A percentile compares a stretch with the other conserved stretches of the same genome.
Evolutionary conservation across 2,113 vertebrate genomes (phyloP).

Genomic region (Heterotis niloticus): DNA sequence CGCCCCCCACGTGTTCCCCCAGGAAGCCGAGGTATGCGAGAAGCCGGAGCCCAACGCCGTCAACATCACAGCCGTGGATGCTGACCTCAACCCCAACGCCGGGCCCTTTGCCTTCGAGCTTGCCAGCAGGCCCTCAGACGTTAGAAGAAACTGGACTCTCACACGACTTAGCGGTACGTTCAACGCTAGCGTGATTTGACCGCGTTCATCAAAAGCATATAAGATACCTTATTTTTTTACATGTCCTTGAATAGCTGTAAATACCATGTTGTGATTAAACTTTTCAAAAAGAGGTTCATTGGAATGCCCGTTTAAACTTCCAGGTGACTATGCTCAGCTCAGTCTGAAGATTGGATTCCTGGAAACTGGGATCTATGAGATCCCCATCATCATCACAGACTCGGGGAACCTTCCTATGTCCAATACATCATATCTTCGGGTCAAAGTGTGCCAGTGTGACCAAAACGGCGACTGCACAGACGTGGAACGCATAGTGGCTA

Average conservation of each 20-base stretch:
- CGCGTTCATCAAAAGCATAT: too few species aligned
- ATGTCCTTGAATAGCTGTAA: too few species aligned
- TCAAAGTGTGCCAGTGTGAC: conserved; percentile 96
- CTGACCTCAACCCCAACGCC: conserved; percentile 83
- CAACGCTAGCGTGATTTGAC: background rate
- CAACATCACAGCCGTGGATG: conserved; percentile 90
- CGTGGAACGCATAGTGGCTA: conserved; percentile 82
- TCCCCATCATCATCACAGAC: conserved; percentile 91
- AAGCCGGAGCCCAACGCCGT: conserved; percentile 81
- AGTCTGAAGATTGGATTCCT: conserved; percentile 80
- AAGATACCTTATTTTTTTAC: too few species aligned
- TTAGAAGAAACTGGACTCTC: conserved; percentile 92
- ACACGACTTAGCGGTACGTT: conserved; percentile 76
- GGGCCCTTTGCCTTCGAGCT: conserved; percentile 92
- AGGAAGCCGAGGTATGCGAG: conserved; percentile 90
- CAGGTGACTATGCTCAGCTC: conserved; percentile 87
- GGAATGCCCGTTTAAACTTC: background rate
- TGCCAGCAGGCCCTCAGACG: conserved; percentile 69
- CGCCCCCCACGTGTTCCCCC: conserved; percentile 83
- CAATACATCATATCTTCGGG: conserved; percentile 81
- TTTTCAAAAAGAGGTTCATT: background rate
- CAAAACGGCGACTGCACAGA: conserved; percentile 90
- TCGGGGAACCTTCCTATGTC: conserved; percentile 90
- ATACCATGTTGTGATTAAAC: background rate
- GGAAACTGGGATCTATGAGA: conserved; percentile 84